These are phyloP conservation scores for Melanotaenia maccullochi DNA, from an alignment of 2,797 vertebrate genomes.

Conservation along the genomic window DNA sequence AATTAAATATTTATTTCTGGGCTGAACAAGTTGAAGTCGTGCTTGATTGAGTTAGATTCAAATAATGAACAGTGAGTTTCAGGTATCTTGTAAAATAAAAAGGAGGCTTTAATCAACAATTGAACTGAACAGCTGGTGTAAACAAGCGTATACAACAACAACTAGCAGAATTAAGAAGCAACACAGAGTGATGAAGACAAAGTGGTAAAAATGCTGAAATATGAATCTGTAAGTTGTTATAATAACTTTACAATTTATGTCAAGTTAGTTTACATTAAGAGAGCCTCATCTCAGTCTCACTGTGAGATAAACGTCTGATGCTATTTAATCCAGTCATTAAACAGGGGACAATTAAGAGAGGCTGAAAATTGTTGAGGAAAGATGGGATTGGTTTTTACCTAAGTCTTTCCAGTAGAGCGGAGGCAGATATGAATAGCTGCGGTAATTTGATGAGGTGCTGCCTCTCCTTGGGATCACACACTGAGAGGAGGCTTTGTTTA, in stretches of 20 bases:
- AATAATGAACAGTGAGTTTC: constrained; percentile 10
- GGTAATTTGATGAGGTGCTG: constrained; percentile 81
- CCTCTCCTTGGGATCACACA: constrained; percentile 74
- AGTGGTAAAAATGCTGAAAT: constrained; percentile 10
- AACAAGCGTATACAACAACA: constrained; percentile 15
- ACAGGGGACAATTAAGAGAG: constrained; percentile 72
- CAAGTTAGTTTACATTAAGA: constrained; percentile 30
- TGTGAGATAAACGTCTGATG: constrained; percentile 53
- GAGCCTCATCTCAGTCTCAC: constrained; percentile 34
- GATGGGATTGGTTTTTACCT: constrained; percentile 77
- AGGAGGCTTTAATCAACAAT: constrained; percentile 20
- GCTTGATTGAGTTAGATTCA: constrained; percentile 20
- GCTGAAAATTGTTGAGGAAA: constrained; percentile 72
- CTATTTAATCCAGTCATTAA: constrained; percentile 68
- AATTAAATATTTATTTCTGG: constrained; percentile 22
- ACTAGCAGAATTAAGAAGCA: neutral
- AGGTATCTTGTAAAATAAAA: constrained; percentile 9
- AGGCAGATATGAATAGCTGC: constrained; percentile 78
- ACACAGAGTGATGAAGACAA: constrained; percentile 9
- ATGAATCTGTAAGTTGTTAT: neutral
- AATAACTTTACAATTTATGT: neutral
- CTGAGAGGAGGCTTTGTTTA: constrained; percentile 83
- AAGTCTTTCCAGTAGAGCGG: constrained; percentile 74
- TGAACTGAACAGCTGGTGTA: constrained; percentile 24
- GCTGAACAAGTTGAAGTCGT: constrained; percentile 26